phyloP scores from a whole-genome alignment of 2,113 vertebrate species.

The Stercorarius parasiticus region DNA sequence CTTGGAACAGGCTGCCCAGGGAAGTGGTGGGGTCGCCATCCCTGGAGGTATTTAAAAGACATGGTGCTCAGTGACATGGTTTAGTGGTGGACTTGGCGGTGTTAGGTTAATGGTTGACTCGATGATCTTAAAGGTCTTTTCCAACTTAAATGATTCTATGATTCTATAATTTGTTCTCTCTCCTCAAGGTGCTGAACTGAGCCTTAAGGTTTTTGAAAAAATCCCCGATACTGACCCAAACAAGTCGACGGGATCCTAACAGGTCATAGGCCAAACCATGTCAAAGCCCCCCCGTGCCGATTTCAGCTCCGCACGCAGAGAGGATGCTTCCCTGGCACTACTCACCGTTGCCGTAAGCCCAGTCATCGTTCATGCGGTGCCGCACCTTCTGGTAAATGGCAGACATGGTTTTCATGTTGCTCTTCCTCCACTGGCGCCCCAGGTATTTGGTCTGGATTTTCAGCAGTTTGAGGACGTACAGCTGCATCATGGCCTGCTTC shows the following conservation, averaged over 20 bases:
- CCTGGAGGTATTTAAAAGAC: too few relatives aligned
- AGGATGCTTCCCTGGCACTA: rapidly evolving
- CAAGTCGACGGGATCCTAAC: neutral
- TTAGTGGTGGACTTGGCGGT: neutral
- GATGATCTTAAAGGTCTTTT: neutral
- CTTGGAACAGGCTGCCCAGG: too few relatives aligned
- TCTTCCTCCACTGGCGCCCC: constrained; percentile 84
- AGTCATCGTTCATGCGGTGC: constrained; percentile 89
- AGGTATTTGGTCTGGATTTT: constrained; percentile 88
- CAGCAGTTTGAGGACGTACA: constrained; percentile 91
- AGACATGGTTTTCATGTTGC: constrained; percentile 92
- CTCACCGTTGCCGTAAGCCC: constrained; percentile 89
- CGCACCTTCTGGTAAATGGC: constrained; percentile 91
- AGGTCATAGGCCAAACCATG: neutral
- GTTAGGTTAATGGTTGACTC: neutral
- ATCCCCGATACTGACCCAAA: neutral
- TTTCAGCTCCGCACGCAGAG: rapidly evolving
- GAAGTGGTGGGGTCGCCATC: too few relatives aligned
- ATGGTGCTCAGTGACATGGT: neutral
- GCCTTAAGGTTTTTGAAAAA: neutral
- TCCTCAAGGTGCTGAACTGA: rapidly evolving
- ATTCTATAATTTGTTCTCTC: neutral
- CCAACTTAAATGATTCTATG: neutral
- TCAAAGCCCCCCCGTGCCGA: rapidly evolving
- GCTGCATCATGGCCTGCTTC: constrained; percentile 97